These are phyloP conservation scores for Muntiacus reevesi DNA, from an alignment of 2,113 vertebrate species.

Conservation along the genomic window DNA sequence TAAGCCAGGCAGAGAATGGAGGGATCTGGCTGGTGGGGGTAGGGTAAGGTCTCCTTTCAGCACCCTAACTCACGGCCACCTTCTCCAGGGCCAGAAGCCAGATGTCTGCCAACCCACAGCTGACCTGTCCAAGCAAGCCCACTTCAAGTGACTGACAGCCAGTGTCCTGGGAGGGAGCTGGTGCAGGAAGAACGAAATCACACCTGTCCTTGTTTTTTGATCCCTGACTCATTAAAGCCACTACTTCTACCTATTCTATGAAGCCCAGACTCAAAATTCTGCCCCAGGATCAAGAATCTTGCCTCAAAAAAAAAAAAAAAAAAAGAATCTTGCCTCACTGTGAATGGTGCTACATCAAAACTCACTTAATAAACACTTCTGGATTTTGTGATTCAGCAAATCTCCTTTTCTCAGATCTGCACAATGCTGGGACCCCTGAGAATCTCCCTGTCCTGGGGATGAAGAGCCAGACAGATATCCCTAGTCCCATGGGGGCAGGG, in stretches of 20 bases:
- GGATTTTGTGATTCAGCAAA: not conserved
- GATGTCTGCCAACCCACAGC: conserved; percentile 56
- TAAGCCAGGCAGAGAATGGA: not conserved
- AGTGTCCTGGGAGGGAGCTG: not conserved
- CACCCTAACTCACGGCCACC: not conserved
- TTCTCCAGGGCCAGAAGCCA: conserved; percentile 81
- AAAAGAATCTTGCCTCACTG: not conserved
- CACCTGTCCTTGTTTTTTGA: not conserved
- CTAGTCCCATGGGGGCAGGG: too few species aligned
- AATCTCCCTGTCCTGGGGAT: not conserved
- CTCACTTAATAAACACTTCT: not conserved
- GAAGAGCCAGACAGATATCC: not conserved
- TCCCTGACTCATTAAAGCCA: not conserved
- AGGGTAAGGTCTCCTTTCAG: not conserved
- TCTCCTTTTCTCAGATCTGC: not conserved
- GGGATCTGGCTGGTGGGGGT: accelerated
- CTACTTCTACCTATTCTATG: accelerated
- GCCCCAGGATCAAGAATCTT: not conserved
- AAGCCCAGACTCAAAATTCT: not conserved
- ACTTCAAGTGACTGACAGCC: conserved; percentile 31
- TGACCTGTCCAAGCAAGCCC: not conserved
- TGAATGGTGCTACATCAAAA: conserved; percentile 25
- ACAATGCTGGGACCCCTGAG: not conserved
- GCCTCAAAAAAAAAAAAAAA: not conserved
- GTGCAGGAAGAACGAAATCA: accelerated